Conservation (phyloP, 2,113 vertebrate genomes). For the Phaethon lepturus region DNA sequence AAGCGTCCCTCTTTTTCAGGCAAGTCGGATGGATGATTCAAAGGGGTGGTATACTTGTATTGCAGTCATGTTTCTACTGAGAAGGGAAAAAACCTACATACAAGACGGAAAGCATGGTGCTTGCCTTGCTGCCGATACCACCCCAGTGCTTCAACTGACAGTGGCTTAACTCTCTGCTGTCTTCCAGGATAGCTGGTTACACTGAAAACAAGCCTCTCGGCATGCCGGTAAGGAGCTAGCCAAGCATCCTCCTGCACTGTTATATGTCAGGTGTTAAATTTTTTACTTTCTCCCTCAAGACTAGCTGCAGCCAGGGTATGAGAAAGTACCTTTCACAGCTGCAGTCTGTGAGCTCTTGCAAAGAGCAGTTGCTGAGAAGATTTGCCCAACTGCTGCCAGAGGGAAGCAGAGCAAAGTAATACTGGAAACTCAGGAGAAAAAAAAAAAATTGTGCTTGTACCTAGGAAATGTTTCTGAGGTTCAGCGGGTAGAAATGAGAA, state of each 20-base stretch:
- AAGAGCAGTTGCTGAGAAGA: neutral
- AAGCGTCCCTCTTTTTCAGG: neutral
- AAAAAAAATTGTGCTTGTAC: neutral
- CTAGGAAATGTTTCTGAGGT: neutral
- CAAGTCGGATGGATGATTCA: neutral
- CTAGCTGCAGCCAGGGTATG: neutral
- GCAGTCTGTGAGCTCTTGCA: neutral
- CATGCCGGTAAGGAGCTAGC: neutral
- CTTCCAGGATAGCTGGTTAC: neutral
- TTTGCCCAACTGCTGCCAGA: neutral
- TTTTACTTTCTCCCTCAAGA: neutral
- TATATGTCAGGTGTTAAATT: neutral
- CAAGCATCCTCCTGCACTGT: neutral
- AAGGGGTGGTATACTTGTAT: neutral
- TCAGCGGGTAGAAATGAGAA: neutral
- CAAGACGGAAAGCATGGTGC: neutral
- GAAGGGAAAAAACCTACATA: rapidly evolving
- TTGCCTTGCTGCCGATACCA: neutral
- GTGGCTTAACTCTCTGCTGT: neutral
- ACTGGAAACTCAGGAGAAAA: neutral
- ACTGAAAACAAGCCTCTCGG: neutral
- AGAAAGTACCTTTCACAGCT: neutral
- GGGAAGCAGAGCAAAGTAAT: neutral
- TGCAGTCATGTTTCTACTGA: neutral
- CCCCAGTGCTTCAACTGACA: neutral